Conservation (phyloP, 2,113 vertebrate species). For the Syrmaticus mikado region DNA sequence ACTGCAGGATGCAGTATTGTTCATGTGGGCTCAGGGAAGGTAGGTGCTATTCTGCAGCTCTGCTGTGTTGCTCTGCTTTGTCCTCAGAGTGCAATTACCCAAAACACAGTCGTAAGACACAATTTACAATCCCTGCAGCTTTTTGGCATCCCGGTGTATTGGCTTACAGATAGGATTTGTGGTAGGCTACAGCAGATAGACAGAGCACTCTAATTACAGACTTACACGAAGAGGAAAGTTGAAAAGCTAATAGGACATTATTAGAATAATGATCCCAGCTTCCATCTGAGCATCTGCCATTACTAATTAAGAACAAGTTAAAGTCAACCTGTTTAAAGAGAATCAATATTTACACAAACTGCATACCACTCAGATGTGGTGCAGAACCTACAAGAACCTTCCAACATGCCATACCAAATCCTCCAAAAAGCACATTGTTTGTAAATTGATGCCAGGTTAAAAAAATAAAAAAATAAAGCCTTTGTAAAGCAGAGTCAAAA, state of each 20-base stretch:
- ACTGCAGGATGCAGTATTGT: neutral
- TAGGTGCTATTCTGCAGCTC: neutral
- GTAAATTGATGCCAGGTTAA: neutral
- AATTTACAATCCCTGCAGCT: slow-evolving; percentile 53
- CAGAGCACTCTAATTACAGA: slow-evolving; percentile 61
- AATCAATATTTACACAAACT: slow-evolving; percentile 65
- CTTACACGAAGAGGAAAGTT: slow-evolving; percentile 65
- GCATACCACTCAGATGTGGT: slow-evolving; percentile 3
- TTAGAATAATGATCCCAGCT: slow-evolving; percentile 71
- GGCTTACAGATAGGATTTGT: slow-evolving; percentile 20
- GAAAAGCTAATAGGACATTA: slow-evolving; percentile 70
- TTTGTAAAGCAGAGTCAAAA: neutral
- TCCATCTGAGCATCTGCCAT: slow-evolving; percentile 74
- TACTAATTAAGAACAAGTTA: slow-evolving; percentile 74
- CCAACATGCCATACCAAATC: neutral
- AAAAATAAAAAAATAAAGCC: neutral
- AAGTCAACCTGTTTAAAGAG: slow-evolving; percentile 61
- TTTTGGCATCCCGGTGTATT: slow-evolving; percentile 32
- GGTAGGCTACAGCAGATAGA: slow-evolving; percentile 46
- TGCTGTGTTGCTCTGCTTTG: neutral
- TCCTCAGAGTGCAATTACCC: slow-evolving; percentile 30
- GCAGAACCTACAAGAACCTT: neutral
- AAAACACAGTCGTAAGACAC: slow-evolving; percentile 9
- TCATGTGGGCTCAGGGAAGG: neutral
- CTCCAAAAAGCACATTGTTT: neutral